A percentile compares a stretch with the other conserved stretches of the same genome.
Evolutionary conservation across 2,888 invertebrate species (phyloP).

Genomic region (Eubasilissa splendida): DNA sequence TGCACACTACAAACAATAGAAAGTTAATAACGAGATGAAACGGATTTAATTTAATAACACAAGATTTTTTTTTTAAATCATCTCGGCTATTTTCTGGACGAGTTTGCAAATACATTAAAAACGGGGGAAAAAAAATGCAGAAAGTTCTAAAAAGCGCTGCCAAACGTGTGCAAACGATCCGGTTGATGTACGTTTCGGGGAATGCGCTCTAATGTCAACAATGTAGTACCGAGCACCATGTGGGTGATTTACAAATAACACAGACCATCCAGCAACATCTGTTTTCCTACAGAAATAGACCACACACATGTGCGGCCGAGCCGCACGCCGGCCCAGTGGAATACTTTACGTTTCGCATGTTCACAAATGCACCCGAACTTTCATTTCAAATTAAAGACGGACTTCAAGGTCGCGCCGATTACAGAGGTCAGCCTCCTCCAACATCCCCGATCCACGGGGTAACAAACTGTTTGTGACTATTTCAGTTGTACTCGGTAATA

Average conservation of each 20-base stretch:
- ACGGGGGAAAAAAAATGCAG: neutral
- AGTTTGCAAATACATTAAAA: no score
- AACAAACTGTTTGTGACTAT: neutral
- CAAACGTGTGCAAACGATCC: neutral
- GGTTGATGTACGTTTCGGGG: neutral
- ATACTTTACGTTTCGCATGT: neutral
- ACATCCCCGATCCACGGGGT: neutral
- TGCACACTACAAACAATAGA: no score
- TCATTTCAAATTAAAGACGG: neutral
- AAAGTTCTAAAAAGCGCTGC: neutral
- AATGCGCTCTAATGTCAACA: neutral
- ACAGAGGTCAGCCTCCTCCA: neutral
- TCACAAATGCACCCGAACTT: neutral
- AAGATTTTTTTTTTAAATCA: no score
- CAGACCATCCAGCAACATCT: constrained; percentile 4
- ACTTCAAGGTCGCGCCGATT: neutral
- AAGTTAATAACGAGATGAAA: no score
- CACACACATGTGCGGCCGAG: constrained; percentile 4
- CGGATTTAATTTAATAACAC: no score
- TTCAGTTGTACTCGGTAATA: neutral
- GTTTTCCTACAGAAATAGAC: constrained; percentile 15
- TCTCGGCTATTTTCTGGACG: no score
- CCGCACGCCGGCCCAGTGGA: neutral
- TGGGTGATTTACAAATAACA: constrained; percentile 13
- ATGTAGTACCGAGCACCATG: neutral